These are phyloP conservation scores for Trichoplusia ni DNA, from an alignment of 1,140 invertebrate genomes.

Conservation along the genomic window DNA sequence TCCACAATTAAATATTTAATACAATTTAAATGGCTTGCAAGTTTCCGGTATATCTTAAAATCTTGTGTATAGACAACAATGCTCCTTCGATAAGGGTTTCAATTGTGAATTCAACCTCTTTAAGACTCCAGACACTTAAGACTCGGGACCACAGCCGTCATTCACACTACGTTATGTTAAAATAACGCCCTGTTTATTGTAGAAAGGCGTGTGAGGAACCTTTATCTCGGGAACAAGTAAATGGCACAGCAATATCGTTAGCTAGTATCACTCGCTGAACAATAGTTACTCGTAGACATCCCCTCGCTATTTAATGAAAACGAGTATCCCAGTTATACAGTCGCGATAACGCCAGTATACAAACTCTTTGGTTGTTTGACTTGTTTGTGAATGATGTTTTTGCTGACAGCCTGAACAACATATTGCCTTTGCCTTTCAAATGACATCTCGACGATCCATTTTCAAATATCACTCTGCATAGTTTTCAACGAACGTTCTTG, in stretches of 20 bases:
- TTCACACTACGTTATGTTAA: constrained; percentile 26
- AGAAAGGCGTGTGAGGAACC: constrained; percentile 31
- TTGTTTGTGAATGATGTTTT: constrained; percentile 28
- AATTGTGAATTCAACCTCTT: constrained; percentile 7
- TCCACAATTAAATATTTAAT: too few species aligned
- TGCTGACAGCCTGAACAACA: constrained; percentile 1
- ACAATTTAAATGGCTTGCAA: too few species aligned
- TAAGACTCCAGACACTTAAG: constrained; percentile 6
- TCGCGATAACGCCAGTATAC: constrained; percentile 24
- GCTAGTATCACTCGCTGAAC: constrained; percentile 43
- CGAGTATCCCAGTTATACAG: constrained; percentile 31
- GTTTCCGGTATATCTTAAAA: too few species aligned
- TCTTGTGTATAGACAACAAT: constrained; percentile 4
- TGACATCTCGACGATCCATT: background rate
- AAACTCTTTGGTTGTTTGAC: constrained; percentile 24
- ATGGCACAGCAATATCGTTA: constrained; percentile 50
- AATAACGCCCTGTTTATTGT: constrained; percentile 44
- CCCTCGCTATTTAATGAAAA: constrained; percentile 48
- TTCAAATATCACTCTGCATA: background rate
- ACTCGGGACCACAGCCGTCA: constrained; percentile 16
- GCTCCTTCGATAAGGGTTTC: background rate
- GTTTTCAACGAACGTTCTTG: background rate
- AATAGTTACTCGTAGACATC: constrained; percentile 41
- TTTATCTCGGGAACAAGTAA: constrained; percentile 47
- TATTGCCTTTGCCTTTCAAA: constrained; percentile 8